A percentile compares a stretch with the other conserved stretches of the same genome.
These are phyloP conservation scores for Dreissena polymorpha DNA, from an alignment of 1,140 invertebrate genomes.

Conservation along the genomic window DNA sequence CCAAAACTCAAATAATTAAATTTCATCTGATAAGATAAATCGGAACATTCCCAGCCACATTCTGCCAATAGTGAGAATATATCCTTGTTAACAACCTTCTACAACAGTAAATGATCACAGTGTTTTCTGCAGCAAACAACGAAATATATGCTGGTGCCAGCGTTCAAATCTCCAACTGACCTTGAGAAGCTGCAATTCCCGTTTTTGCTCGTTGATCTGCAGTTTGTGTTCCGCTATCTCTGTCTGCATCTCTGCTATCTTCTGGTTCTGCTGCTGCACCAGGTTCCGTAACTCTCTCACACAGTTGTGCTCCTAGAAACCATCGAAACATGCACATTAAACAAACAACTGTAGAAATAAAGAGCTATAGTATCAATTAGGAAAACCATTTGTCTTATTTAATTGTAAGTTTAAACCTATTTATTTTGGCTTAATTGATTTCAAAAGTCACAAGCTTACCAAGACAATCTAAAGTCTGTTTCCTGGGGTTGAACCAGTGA, in stretches of 20 bases:
- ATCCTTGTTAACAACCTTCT: too few relatives aligned
- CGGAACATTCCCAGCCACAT: too few relatives aligned
- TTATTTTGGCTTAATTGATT: too few relatives aligned
- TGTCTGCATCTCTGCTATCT: conserved; percentile 91
- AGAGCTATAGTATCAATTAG: neutral
- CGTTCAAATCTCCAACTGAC: conserved; percentile 69
- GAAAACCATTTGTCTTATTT: too few relatives aligned
- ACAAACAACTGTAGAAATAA: neutral
- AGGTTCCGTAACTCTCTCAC: conserved; percentile 91
- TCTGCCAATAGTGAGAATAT: too few relatives aligned
- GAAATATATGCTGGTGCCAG: neutral
- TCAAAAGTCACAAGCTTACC: too few relatives aligned
- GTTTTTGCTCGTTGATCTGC: conserved; percentile 92
- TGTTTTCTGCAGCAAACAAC: neutral
- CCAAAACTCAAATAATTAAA: too few relatives aligned
- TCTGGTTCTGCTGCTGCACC: conserved; percentile 92
- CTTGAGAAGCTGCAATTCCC: conserved; percentile 92
- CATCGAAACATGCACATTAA: conserved; percentile 11
- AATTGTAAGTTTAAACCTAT: too few relatives aligned
- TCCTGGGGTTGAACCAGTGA: too few relatives aligned
- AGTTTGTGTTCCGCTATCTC: conserved; percentile 81
- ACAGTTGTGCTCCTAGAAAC: conserved; percentile 91
- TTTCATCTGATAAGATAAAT: too few relatives aligned
- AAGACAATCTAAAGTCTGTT: too few relatives aligned
- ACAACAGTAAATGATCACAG: too few relatives aligned